Evolutionary conservation across 2,888 invertebrate genomes (phyloP), one percentile per base, ranked within the genome.

Genomic region (Neoaliturus tenellus): DNA sequence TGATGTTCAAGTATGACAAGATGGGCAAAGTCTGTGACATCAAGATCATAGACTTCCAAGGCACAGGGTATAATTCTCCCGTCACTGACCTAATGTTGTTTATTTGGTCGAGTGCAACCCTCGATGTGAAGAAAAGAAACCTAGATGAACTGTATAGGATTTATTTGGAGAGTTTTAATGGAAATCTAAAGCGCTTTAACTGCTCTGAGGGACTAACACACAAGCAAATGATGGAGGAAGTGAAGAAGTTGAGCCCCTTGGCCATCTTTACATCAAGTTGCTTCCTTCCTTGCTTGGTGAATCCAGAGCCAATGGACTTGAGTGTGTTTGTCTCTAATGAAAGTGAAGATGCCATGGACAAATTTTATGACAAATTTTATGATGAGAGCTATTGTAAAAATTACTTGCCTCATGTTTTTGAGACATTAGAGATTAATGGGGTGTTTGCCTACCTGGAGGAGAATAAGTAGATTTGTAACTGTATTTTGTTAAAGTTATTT

Each of bases 1-100:
- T 81, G 69, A 67, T 81, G 81, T 81, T 81, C 44, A 81, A 67
- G 14, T 81, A 81, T 8, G 69, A 81, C 41, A n/a, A 41, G 8
- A 20, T 41, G 14, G 44, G 44, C 6, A 67, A 44, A 39, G 62
- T 62, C 20, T 39, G 39, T 25, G 67, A 41, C 12, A 35, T 69
- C 20, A 62, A 67, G 39, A 25, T 81, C 25, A 23, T 81, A 25
- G 81, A 81, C 33, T 81, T 81, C 25, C 81, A 81, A 28, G 28
- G 33, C 3, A 31, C 25, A 25, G 23, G 44, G 14, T 67, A 81
- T 17, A 28, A 31, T 5, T 67, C 67, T 12, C 62, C 67, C n/a
- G 41, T 41, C 2, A 6, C 41, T n/a, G 81, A 81, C 20, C 14
- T 81, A 20, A 67, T 67, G 31, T 58, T 31, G 31, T 80, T 80